A percentile compares a stretch with the other conserved stretches of the same genome.
phyloP scores from a whole-genome alignment of 1,140 invertebrate species.

The Chrysopa pallens region DNA sequence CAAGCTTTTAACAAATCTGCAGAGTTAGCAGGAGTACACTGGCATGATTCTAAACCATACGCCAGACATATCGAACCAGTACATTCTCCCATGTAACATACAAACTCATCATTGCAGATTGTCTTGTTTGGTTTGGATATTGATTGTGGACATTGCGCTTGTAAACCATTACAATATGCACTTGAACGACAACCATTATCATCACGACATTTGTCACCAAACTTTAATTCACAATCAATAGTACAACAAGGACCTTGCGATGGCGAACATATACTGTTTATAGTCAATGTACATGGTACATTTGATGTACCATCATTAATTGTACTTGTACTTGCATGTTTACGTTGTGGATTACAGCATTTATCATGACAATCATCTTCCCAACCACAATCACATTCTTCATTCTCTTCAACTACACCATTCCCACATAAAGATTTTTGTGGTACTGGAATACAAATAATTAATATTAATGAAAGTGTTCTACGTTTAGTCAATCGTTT shows the following conservation, averaged over 20 bases:
- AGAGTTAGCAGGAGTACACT: slow-evolving; percentile 55
- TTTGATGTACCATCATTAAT: too few relatives aligned
- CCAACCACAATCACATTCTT: slow-evolving; percentile 98
- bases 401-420: slow-evolving; percentile 85
- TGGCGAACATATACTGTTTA: slow-evolving; percentile 59
- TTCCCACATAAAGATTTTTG: slow-evolving; percentile 90
- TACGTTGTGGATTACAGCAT: slow-evolving; percentile 84
- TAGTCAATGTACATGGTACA: slow-evolving; percentile 59
- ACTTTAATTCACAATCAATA: slow-evolving; percentile 64
- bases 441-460: slow-evolving; percentile 38
- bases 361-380: slow-evolving; percentile 83
- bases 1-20: slow-evolving; percentile 63
- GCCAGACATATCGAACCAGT: slow-evolving; percentile 83
- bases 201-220: slow-evolving; percentile 76
- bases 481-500: too few relatives aligned
- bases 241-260: slow-evolving; percentile 93
- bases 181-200: slow-evolving; percentile 85
- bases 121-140: slow-evolving; percentile 87
- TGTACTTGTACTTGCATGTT: slow-evolving; percentile 51
- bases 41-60: slow-evolving; percentile 91
- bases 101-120: slow-evolving; percentile 82
- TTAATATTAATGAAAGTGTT: too few relatives aligned
- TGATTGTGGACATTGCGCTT: slow-evolving; percentile 75
- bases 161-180: slow-evolving; percentile 72
- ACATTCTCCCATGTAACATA: slow-evolving; percentile 90